phyloP scores from a whole-genome alignment of 2,888 invertebrate genomes.

The Drosophila setosimentum region DNA sequence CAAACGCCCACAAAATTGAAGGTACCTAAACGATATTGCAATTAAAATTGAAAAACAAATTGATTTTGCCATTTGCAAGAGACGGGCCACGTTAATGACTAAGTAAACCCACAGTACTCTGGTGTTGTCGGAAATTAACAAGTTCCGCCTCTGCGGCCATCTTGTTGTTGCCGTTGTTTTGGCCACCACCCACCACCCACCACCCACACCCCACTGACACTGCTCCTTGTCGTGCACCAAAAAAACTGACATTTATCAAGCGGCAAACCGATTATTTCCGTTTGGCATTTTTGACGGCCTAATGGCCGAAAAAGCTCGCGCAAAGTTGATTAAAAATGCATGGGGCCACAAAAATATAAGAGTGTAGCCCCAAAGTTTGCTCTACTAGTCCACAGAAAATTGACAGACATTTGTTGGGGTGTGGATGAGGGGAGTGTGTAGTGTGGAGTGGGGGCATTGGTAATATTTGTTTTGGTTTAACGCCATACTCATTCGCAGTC shows the following conservation, averaged over 20 bases:
- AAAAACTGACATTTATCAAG: slow-evolving; percentile 61
- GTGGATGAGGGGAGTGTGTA: background rate
- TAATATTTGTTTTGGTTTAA: slow-evolving; percentile 62
- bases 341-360: slow-evolving; percentile 36
- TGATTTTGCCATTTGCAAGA: slow-evolving; percentile 69
- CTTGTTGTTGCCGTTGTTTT: slow-evolving; percentile 1
- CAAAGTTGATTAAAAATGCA: slow-evolving; percentile 69
- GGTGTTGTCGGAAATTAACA: slow-evolving; percentile 58
- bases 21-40: slow-evolving; percentile 64
- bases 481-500: slow-evolving; percentile 22
- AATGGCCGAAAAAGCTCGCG: slow-evolving; percentile 55
- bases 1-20: slow-evolving; percentile 39
- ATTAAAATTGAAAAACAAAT: slow-evolving; percentile 71
- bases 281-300: slow-evolving; percentile 60
- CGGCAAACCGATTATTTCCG: slow-evolving; percentile 45
- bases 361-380: slow-evolving; percentile 31
- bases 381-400: background rate
- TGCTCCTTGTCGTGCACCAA: background rate
- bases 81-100: slow-evolving; percentile 55
- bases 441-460: background rate
- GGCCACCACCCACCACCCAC: too few species aligned
- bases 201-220: too few species aligned
- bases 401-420: slow-evolving; percentile 3
- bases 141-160: slow-evolving; percentile 20
- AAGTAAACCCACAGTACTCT: slow-evolving; percentile 44